phyloP scores from a whole-genome alignment of 2,797 vertebrate genomes.

The Morelia viridis region DNA sequence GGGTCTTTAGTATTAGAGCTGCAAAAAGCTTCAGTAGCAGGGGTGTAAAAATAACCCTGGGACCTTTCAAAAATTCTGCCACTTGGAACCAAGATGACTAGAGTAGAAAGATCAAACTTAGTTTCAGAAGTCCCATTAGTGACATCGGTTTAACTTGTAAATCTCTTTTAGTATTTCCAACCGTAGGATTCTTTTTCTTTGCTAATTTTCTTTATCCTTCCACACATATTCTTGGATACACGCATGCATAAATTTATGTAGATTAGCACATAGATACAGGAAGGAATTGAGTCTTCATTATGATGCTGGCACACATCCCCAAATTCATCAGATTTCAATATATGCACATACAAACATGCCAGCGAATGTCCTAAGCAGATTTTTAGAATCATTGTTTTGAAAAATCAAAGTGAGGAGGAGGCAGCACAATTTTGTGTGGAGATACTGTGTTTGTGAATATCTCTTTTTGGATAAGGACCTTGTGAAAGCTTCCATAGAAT shows the following conservation, averaged over 20 bases:
- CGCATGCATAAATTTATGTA: conserved; percentile 5
- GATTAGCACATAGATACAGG: conserved; percentile 1
- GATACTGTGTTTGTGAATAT: conserved; percentile 3
- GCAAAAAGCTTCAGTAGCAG: background rate
- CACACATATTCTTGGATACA: background rate
- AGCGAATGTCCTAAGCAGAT: background rate
- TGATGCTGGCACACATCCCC: background rate
- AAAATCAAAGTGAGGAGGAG: background rate
- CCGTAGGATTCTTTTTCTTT: background rate
- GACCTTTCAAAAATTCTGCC: background rate
- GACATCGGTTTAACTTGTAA: background rate
- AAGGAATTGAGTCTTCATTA: conserved; percentile 10
- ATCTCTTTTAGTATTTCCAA: background rate
- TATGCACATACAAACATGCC: background rate
- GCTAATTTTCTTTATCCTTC: background rate
- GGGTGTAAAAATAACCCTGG: background rate
- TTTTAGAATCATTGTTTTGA: background rate
- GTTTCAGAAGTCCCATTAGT: background rate
- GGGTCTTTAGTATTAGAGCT: background rate
- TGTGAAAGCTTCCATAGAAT: conserved; percentile 96
- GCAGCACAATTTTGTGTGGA: background rate
- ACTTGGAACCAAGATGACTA: background rate
- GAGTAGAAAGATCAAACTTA: background rate
- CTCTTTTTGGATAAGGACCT: conserved; percentile 76
- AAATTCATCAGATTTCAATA: background rate